Base-by-base conservation (phyloP, 2,888 invertebrate genomes). In the Mesorhabditis sp. region DNA sequence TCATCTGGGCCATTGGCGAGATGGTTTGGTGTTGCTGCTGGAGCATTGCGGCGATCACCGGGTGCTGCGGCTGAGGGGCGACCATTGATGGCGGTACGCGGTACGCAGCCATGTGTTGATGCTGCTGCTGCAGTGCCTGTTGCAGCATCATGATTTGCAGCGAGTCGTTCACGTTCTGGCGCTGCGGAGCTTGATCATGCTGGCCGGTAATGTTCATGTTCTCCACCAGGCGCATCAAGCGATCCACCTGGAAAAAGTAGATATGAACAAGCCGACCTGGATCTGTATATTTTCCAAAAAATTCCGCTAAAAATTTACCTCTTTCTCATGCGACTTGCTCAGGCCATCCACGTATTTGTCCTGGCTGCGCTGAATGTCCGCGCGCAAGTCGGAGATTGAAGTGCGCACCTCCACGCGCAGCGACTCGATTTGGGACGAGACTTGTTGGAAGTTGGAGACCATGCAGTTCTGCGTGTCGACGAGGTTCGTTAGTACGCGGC, bases 391-490 rank as follows among this genome's bases (percentile, higher is more conserved):
- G 13, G 50, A 50, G 10, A 50, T 13, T 10, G 10, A 10, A 7
- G 50, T 10, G 13, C 50, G 50, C 7, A 50, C 50, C 13, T 50
- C 50, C 10, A 79, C 79, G 58, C 72, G 75, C 45, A 76, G 62
- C 0, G 73, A 70, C 50, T 79, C 77, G 41, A 79, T 41, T 7
- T 72, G 66, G n/a, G 70, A 72, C 4, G 72, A 50, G 6, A 79
- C 67, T 4, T 67, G 45, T 4, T 74, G 64, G 62, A 75, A 75
- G 58, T 75, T 72, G 10, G 61, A 43, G 2, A 72, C 69, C 62
- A 75, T 65, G 5, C 69, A 67, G 62, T 76, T 72, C 66, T 79
- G 79, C 4, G 74, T 73, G 50, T 79, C 77, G 50, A 78, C 76
- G 43, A 79, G 73, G 62, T 73, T 71, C 6, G 74, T 68, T 28